These are phyloP conservation scores for Scomber scombrus DNA, from an alignment of 2,113 vertebrate species.

Conservation along the genomic window DNA sequence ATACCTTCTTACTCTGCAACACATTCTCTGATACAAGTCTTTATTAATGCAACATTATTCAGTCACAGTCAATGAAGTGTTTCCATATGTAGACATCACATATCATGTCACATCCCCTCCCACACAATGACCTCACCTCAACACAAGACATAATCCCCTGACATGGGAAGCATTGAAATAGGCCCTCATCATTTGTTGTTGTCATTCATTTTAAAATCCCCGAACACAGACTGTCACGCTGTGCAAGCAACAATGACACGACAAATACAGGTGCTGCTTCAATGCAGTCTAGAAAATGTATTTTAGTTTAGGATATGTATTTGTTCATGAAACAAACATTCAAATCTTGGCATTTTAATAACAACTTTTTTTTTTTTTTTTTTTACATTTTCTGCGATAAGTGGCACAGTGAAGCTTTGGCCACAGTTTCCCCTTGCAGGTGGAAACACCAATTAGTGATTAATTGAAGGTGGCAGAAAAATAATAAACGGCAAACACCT, in stretches of 20 bases:
- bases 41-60: constrained; percentile 48
- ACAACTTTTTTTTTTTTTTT: constrained; percentile 27
- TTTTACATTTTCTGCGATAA: constrained; percentile 38
- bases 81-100: constrained; percentile 49
- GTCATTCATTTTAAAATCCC: constrained; percentile 28
- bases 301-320: neutral
- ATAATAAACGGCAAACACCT: constrained; percentile 85
- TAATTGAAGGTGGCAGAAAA: constrained; percentile 80
- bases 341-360: constrained; percentile 5
- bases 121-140: constrained; percentile 35
- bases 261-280: neutral
- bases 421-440: constrained; percentile 76
- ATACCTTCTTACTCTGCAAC: constrained; percentile 3
- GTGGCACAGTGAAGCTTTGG: constrained; percentile 54
- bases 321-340: neutral
- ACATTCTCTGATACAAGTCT: constrained; percentile 24
- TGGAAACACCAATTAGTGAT: constrained; percentile 87
- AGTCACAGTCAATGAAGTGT: constrained; percentile 46
- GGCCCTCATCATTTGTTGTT: constrained; percentile 36
- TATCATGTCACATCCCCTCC: constrained; percentile 14
- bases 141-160: constrained; percentile 32
- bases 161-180: constrained; percentile 27
- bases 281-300: neutral
- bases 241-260: constrained; percentile 23
- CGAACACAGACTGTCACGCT: constrained; percentile 14